phyloP scores from a whole-genome alignment of 92 coral and sea anemone species.

The Ricordea florida region DNA sequence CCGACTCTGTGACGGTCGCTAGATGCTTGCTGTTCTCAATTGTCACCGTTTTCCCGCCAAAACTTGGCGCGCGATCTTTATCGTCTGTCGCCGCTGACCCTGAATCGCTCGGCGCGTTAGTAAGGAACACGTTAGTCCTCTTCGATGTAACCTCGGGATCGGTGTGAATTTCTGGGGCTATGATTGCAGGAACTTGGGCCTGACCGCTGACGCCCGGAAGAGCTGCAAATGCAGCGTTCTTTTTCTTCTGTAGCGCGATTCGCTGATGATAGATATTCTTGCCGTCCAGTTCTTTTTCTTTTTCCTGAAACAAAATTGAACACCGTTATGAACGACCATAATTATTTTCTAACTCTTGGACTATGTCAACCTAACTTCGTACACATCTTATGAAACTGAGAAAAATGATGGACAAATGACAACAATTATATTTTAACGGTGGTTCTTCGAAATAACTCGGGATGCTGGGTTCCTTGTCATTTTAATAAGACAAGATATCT shows the following conservation, averaged over 20 bases:
- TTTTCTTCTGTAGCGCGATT: slow-evolving; percentile 75
- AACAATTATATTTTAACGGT: too few relatives aligned
- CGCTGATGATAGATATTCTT: slow-evolving; percentile 90
- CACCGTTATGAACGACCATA: background rate
- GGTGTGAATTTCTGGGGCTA: background rate
- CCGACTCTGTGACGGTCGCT: slow-evolving; percentile 21
- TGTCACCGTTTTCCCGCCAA: slow-evolving; percentile 1
- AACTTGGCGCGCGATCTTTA: background rate
- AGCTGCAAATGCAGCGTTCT: slow-evolving; percentile 44
- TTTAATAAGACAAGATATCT: too few relatives aligned
- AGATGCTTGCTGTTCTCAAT: background rate
- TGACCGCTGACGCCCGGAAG: slow-evolving; percentile 62
- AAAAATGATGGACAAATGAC: too few relatives aligned
- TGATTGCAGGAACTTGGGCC: slow-evolving; percentile 24
- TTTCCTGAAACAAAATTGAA: slow-evolving; percentile 69
- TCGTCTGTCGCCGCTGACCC: slow-evolving; percentile 58
- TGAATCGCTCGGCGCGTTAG: slow-evolving; percentile 70
- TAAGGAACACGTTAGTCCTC: slow-evolving; percentile 63
- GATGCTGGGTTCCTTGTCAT: too few relatives aligned
- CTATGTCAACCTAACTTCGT: too few relatives aligned
- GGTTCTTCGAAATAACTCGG: too few relatives aligned
- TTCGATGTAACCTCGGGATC: slow-evolving; percentile 27
- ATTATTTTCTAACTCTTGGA: background rate
- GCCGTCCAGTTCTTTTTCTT: slow-evolving; percentile 77
- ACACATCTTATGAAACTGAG: too few relatives aligned